Base-by-base conservation (phyloP, 2,888 invertebrate species). In the Enoplolaimus lenunculus region DNA sequence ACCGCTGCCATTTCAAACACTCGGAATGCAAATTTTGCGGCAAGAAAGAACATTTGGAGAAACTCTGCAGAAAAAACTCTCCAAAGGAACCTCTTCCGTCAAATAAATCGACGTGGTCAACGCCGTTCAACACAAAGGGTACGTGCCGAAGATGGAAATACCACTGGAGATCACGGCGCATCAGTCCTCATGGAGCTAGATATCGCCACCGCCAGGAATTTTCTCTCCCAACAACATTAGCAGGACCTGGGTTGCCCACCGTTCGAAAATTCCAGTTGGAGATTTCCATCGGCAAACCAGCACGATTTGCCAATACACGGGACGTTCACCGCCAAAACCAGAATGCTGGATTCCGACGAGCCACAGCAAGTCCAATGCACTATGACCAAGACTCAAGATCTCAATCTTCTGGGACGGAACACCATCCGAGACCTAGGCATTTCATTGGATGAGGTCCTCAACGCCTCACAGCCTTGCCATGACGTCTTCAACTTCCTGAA, bases 21-120 rank as follows among this genome's bases (percentile, higher is more conserved):
- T 45, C 45, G 45, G 45, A 45, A 45, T 45, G 45, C 45, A 45
- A 45, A 45, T 45, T 45, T 45, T 45, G 45, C 45, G 45, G 45
- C 45, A 45, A 45, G 45, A 45, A 45, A 45, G 45, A 21, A 45
- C 45, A 45, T 45, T 45, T 45, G 45, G 45, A 45, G 45, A 45
- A 45, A 21, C 7, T 45, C 45, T 45, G 45, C 21, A 45, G 45
- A 45, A 45, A 45, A 45, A 45, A 45, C 45, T 45, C 45, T 45
- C 45, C 45, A 45, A 45, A 45, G 45, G 45, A 45, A 45, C 45
- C 45, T 45, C 45, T 45, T 45, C 45, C 21, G 45, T 45, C 45
- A 45, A 45, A 45, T 21, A 21, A 45, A 45, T 45, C 45, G 45
- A 45, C 45, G 7, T 45, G 45, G 45, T 45, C 45, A 45, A 45